phyloP scores from a whole-genome alignment of 1,140 invertebrate genomes.

The Eumeta japonica region DNA sequence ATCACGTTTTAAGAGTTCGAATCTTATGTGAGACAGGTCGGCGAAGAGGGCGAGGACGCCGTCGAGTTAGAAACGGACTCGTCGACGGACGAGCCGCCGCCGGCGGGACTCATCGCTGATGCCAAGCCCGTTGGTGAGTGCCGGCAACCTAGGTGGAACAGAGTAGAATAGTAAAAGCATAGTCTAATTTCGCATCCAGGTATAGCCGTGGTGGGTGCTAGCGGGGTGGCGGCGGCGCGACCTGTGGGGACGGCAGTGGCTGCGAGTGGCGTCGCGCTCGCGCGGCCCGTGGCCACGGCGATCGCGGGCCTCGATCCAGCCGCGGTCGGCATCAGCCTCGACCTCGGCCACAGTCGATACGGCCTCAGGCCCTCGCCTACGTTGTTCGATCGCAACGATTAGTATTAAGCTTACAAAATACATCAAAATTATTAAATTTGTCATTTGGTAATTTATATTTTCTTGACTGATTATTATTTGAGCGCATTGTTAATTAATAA shows the following conservation, averaged over 20 bases:
- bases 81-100: slow-evolving; percentile 29
- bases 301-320: slow-evolving; percentile 66
- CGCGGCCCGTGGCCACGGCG: slow-evolving; percentile 67
- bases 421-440: no score
- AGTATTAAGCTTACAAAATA: no score
- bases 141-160: not conserved
- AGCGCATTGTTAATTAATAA: no score
- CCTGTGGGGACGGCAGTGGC: slow-evolving; percentile 68
- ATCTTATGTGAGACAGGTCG: no score
- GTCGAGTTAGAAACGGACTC: slow-evolving; percentile 21
- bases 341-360: no score
- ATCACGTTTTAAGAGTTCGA: no score
- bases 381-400: no score
- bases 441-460: no score
- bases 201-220: slow-evolving; percentile 61
- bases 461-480: no score
- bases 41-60: slow-evolving; percentile 53
- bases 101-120: slow-evolving; percentile 64
- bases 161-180: not conserved
- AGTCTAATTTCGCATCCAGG: slow-evolving; percentile 30
- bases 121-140: slow-evolving; percentile 65
- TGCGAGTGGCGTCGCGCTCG: slow-evolving; percentile 64
- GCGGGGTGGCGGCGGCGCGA: slow-evolving; percentile 67
- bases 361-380: no score
- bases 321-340: slow-evolving; percentile 42